Percentiles rank a stretch among this genome's conserved stretches.
Evolutionary conservation across 2,888 invertebrate species (phyloP).

Genomic region (Apotomis betuletana): DNA sequence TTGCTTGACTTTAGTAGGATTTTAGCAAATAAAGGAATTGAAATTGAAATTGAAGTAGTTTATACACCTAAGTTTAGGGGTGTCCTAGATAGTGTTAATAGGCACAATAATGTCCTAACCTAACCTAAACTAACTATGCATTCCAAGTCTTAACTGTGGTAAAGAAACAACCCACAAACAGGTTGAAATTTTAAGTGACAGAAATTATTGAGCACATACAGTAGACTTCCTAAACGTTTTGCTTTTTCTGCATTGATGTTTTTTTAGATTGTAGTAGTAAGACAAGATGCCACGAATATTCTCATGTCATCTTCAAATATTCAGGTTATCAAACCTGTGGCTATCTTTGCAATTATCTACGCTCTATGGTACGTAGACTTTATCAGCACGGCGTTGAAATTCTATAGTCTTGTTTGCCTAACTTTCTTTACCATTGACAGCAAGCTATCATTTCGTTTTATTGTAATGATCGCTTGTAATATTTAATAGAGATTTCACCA

Average conservation of each 20-base stretch:
- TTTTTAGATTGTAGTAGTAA: neutral
- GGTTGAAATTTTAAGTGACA: too few species aligned
- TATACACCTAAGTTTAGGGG: too few species aligned
- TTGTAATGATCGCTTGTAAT: constrained; percentile 6
- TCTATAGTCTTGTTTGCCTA: constrained; percentile 13
- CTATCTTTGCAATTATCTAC: constrained; percentile 21
- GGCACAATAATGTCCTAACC: too few species aligned
- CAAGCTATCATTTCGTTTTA: constrained; percentile 22
- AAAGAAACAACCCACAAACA: too few species aligned
- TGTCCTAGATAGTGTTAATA: too few species aligned
- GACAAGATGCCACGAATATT: constrained; percentile 7
- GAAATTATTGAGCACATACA: neutral
- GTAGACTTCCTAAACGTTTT: neutral
- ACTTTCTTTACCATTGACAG: constrained; percentile 20
- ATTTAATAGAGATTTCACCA: constrained; percentile 10
- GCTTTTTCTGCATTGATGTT: neutral
- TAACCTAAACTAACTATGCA: too few species aligned
- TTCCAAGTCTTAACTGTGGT: too few species aligned
- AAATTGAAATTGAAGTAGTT: too few species aligned
- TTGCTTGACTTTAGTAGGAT: too few species aligned
- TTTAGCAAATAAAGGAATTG: too few species aligned
- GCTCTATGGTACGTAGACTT: neutral
- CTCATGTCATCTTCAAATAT: constrained; percentile 17
- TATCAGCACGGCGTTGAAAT: constrained; percentile 5
- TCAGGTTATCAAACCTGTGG: neutral